Evolutionary conservation across 2,888 invertebrate genomes (phyloP).

Genomic region (Heliconius erato): DNA sequence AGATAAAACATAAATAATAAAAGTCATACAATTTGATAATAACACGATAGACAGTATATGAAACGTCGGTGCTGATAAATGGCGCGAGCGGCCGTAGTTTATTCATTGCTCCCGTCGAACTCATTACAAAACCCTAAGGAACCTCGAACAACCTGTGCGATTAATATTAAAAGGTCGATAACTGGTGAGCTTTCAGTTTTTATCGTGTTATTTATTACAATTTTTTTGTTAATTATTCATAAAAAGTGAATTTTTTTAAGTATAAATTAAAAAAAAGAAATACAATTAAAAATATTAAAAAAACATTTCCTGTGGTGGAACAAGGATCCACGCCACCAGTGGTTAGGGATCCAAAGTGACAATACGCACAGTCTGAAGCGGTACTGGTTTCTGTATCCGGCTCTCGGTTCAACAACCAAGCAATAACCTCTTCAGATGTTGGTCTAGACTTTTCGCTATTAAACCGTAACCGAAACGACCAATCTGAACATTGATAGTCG

Average conservation of each 20-base stretch:
- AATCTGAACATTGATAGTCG: too few relatives aligned
- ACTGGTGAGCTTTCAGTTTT: slow-evolving; percentile 3
- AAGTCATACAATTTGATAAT: slow-evolving; percentile 77
- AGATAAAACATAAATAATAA: slow-evolving; percentile 68
- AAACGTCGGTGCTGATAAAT: slow-evolving; percentile 76
- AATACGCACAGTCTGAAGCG: too few relatives aligned
- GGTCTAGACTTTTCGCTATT: too few relatives aligned
- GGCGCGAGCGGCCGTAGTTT: slow-evolving; percentile 56
- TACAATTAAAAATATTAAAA: not conserved
- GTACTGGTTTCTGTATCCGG: not conserved
- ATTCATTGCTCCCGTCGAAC: slow-evolving; percentile 40
- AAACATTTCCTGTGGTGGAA: not conserved
- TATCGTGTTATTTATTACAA: not conserved
- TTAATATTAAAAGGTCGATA: slow-evolving; percentile 27
- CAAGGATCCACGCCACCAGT: not conserved
- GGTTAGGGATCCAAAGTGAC: not conserved
- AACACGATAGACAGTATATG: slow-evolving; percentile 79
- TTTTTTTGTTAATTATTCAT: too few relatives aligned
- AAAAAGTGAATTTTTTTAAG: too few relatives aligned
- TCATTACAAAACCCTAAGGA: slow-evolving; percentile 41
- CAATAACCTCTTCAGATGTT: too few relatives aligned
- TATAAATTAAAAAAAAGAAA: too few relatives aligned
- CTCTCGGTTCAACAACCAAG: not conserved
- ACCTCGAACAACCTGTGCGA: slow-evolving; percentile 23
- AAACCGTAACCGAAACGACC: too few relatives aligned